Base-by-base conservation (phyloP, 2,797 vertebrate genomes). In the Harpagifer antarcticus region DNA sequence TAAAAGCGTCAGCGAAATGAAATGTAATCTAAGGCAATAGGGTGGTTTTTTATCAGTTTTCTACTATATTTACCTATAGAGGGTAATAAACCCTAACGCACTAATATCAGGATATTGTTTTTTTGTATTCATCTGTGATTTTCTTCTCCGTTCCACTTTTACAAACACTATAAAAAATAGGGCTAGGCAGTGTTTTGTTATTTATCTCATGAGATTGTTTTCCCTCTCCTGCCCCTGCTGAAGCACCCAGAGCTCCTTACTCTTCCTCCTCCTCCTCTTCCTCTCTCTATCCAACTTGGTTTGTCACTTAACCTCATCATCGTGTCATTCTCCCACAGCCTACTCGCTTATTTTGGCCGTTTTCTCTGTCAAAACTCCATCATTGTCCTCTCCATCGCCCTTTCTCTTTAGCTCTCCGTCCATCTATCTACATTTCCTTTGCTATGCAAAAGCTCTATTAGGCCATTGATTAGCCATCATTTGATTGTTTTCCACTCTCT, bases 381-480 rank as follows among this genome's bases (percentile, higher is more conserved):
- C 71, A 65, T 43, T 27, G 6, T 13, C 45, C 23, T 65, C 44
- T 58, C 49, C 27, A 23, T 52, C 42, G 45, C 40, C 19, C 20
- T 57, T 63, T 68, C 19, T 9, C 45, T 74, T 53, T 54, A 1
- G 5, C 44, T 74, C 31, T 31, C 47, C 44, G 20, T 15, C 37
- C 54, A 43, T 74, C 81, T 19, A 61, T 77, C 75, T 40, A 19
- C 62, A 74, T 69, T 81, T 71, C 75, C 66, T 61, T 61, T 17
- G 58, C 54, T 54, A 79, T 86, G 76, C 10, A 80, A 78, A 78
- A 48, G 53, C 63, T 16, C 56, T 49, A 61, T 63, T 55, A 68
- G 49, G 44, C 74, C 57, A 79, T 78, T 79, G 62, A 86, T 89
- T 78, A 56, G 19, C 58, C 72, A 61, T 83, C 81, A 86, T 78